A percentile compares a stretch with the other conserved stretches of the same genome.
Conservation (phyloP, 1,140 invertebrate species). For the Plectrocnemia conspersa region DNA sequence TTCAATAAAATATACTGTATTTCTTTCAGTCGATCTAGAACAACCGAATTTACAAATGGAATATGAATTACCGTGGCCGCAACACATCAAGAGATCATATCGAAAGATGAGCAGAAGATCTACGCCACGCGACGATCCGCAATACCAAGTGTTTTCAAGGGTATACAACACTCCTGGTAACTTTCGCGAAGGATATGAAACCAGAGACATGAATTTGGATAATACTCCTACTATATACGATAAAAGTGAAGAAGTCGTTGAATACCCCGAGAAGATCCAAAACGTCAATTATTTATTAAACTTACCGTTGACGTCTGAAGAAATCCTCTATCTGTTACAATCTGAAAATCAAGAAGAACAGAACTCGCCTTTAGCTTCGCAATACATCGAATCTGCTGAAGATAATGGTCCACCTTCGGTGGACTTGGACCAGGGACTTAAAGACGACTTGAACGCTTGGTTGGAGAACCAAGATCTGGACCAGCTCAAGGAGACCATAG, state of each 20-base stretch:
- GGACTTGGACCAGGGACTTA: conserved; percentile 13
- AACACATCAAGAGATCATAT: conserved; percentile 34
- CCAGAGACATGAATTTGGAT: conserved; percentile 28
- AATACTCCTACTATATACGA: neutral
- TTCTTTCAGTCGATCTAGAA: conserved; percentile 8
- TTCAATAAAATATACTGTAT: too few species aligned
- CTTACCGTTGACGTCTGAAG: conserved; percentile 35
- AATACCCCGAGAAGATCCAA: neutral
- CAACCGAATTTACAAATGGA: neutral
- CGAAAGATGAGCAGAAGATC: conserved; percentile 37
- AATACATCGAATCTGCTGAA: conserved; percentile 28
- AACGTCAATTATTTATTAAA: conserved; percentile 23
- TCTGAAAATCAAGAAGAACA: conserved; percentile 37
- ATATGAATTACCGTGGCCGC: conserved; percentile 19
- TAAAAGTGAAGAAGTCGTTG: neutral
- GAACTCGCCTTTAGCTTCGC: conserved; percentile 28
- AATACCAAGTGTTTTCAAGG: conserved; percentile 28
- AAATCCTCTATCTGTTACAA: conserved; percentile 37
- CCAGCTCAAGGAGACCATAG: conserved; percentile 21
- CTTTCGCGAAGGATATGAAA: conserved; percentile 42
- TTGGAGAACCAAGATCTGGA: conserved; percentile 30
- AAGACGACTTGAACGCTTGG: conserved; percentile 33
- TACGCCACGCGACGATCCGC: conserved; percentile 35
- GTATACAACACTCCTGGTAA: conserved; percentile 44
- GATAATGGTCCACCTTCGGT: conserved; percentile 12